Conservation (phyloP, 2,113 vertebrate genomes). For the Cryptotis parvus region DNA sequence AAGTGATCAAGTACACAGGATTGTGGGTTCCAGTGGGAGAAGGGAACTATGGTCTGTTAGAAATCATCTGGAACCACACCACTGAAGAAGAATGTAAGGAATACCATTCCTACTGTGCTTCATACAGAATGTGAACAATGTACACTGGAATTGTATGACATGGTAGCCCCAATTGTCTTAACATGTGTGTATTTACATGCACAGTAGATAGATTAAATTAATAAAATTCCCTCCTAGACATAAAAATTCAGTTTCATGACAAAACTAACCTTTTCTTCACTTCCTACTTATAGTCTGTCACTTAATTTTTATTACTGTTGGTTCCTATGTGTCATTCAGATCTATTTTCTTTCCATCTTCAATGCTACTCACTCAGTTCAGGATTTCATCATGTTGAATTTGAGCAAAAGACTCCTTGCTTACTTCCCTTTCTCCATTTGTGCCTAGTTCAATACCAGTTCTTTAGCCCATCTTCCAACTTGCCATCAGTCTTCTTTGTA, state of each 20-base stretch:
- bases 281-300: background rate
- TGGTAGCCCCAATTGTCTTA: background rate
- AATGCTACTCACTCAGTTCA: background rate
- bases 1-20: background rate
- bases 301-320: background rate
- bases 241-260: slow-evolving; percentile 8
- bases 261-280: background rate
- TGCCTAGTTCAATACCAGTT: background rate
- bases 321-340: background rate
- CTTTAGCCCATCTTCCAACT: background rate
- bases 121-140: background rate
- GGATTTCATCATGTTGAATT: background rate
- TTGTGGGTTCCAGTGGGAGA: background rate
- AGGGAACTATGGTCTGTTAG: background rate
- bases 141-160: background rate
- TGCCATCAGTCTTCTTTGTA: background rate
- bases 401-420: background rate
- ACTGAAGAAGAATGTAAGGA: background rate
- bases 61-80: background rate
- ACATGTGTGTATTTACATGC: too few relatives aligned
- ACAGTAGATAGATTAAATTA: background rate
- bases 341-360: background rate
- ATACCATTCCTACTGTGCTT: background rate
- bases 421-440: background rate
- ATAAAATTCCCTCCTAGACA: background rate